Conservation (phyloP, 2,113 vertebrate genomes). For the Elaphurus davidianus region DNA sequence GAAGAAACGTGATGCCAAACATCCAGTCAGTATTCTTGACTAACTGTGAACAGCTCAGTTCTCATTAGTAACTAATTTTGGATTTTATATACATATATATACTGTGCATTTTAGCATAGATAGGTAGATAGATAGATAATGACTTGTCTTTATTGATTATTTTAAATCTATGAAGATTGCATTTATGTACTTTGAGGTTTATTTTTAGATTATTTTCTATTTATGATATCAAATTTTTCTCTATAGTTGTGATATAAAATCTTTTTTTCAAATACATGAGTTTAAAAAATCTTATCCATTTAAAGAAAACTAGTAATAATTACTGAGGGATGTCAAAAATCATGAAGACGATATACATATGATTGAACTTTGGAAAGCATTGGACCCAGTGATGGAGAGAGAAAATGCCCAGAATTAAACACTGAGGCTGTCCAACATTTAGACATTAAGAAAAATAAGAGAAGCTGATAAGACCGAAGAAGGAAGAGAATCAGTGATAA, state of each 20-base stretch:
- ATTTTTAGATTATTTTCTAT: background rate
- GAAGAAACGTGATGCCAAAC: background rate
- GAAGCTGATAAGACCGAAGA: background rate
- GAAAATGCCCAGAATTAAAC: background rate
- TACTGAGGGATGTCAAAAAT: background rate
- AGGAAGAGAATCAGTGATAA: background rate
- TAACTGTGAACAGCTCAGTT: background rate
- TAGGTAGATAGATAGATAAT: background rate
- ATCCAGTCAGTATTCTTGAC: background rate
- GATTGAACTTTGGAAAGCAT: background rate
- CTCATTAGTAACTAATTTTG: background rate
- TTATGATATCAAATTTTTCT: background rate
- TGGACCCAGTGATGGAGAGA: background rate
- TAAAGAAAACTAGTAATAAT: background rate
- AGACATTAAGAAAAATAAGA: background rate
- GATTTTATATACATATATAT: too few species aligned
- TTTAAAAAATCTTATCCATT: background rate
- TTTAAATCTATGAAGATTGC: background rate
- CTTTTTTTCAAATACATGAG: background rate
- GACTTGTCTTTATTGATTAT: background rate
- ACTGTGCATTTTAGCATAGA: background rate
- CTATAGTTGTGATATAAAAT: background rate
- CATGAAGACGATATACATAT: background rate
- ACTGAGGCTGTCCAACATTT: background rate
- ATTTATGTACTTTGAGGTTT: background rate